Base-by-base conservation (phyloP, 2,888 invertebrate genomes). In the Tetropium fuscum region DNA sequence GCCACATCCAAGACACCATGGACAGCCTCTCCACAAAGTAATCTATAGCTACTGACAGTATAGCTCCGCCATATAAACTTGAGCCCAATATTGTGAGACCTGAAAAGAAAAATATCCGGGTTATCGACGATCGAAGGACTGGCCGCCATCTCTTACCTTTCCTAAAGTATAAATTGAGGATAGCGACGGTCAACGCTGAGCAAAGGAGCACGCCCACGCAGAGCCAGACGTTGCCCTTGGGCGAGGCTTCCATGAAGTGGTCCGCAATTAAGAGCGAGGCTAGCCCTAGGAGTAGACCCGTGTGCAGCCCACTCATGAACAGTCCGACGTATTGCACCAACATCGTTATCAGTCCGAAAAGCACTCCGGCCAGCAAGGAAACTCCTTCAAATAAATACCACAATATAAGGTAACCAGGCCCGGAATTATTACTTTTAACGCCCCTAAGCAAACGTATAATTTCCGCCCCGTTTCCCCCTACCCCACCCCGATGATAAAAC, bases 311-410 rank as follows among this genome's bases (percentile, higher is more conserved):
- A 15, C 90, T 89, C 86, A 92, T 89, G 81, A 93, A 93, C 55
- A 93, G 86, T 3, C 92, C 92, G 30, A 92, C 90, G 77, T 92
- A 92, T 76, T 91, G 91, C 57, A 93, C 91, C 73, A 93, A 84
- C 90, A 91, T 91, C 7, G 92, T 92, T 75, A 93, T 90, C 59
- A 92, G 85, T 8, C 93, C 93, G 73, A 91, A 90, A 34, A 93
- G 83, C 15, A 92, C 81, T 7, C 93, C 93, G 18, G 91, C 91
- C 56, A 88, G 87, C 13, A 91, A 78, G 0, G 91, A 88, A 43
- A 91, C 90, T 58, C 89, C 91, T 84, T 82, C 67, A 78, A 76
- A 53, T 54, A 16, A 25, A 36, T 45, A 32, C 27, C 10, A 34
- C 16, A 16, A 18, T 43, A 38, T 7, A 16, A n/a, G 1, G 19